phyloP scores from a whole-genome alignment of 2,888 invertebrate species.

The Eurytoma californica region DNA sequence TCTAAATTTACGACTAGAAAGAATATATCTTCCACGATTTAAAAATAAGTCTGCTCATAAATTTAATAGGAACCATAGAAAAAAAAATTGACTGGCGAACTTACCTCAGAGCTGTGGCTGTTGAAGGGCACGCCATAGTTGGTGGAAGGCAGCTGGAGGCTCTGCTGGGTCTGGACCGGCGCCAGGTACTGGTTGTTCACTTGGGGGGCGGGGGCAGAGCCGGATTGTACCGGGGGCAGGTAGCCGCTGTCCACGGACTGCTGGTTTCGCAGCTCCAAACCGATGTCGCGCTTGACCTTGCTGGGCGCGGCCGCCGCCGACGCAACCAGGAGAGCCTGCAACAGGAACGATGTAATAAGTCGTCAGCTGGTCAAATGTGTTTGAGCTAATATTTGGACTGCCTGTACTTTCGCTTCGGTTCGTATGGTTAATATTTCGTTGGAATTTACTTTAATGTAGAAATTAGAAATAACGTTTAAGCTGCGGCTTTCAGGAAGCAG shows the following conservation, averaged over 20 bases:
- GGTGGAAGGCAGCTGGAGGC: slow-evolving; percentile 47
- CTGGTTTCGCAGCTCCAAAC: not conserved
- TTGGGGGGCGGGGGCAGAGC: not conserved
- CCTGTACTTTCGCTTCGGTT: too few species aligned
- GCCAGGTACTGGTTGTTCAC: slow-evolving; percentile 16
- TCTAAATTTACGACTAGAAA: too few species aligned
- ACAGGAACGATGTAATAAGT: slow-evolving; percentile 35
- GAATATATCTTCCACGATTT: too few species aligned
- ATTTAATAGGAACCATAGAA: too few species aligned
- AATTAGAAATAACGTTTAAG: too few species aligned
- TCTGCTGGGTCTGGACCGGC: slow-evolving; percentile 22
- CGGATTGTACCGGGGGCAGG: slow-evolving; percentile 23
- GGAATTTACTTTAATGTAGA: too few species aligned
- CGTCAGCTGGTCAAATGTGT: too few species aligned
- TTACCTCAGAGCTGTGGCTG: slow-evolving; percentile 11
- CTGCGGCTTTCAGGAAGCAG: too few species aligned
- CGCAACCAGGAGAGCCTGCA: slow-evolving; percentile 68
- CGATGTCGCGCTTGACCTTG: slow-evolving; percentile 59
- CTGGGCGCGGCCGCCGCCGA: slow-evolving; percentile 62
- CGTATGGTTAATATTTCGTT: too few species aligned
- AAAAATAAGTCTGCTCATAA: too few species aligned
- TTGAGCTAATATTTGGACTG: too few species aligned
- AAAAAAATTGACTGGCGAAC: not conserved
- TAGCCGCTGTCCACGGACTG: slow-evolving; percentile 19
- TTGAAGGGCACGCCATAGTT: slow-evolving; percentile 52